Evolutionary conservation across 2,797 vertebrate genomes (phyloP), one percentile per base, ranked within the genome.

Genomic region (Oryzias sinensis): DNA sequence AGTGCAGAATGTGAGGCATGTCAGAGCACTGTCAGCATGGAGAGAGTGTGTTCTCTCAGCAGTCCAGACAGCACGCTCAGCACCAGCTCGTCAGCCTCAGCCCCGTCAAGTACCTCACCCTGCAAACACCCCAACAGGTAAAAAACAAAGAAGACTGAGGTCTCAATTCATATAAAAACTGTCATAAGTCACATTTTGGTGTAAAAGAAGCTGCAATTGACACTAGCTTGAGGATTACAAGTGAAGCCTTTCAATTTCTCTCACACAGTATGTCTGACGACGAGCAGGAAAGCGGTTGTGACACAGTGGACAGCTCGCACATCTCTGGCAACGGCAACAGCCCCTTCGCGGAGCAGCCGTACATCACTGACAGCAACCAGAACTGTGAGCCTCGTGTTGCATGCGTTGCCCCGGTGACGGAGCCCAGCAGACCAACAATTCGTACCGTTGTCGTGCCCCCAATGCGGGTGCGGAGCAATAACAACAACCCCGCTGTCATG

Each of bases 21-120:
- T 89, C 94, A 95, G 87, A 97, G 93, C 88, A 98, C 95, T 5
- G 91, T 98, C 86, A 96, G 93, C 79, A 97, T 98, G 56, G 96
- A 98, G 72, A 94, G 96, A 0, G 95, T 97, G 59, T 98, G 97
- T 78, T 98, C 97, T 13, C 88, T 99, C 64, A 99, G 96, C 82
- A 99, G 97, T 76, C 97, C 97, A 0, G 96, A 98, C 54, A 98
- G 96, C 80, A 96, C 95, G 0, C 91, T 99, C 75, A 98, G 97
- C 80, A 97, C 95, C 58, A 98, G 96, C 80, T 98, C 96, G 49
- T 93, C 92, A 7, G 81, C 89, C 60, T 99, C 96, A 0, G 92
- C 90, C 45, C 95, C 94, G 70, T 98, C 95, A 76, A 97, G 94
- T 79, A 89, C 92, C 1, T 97, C 96, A 24, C 96, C 95, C 53